Evolutionary conservation across 92 coral and sea anemone species (phyloP).

Genomic region (Ricordea florida): DNA sequence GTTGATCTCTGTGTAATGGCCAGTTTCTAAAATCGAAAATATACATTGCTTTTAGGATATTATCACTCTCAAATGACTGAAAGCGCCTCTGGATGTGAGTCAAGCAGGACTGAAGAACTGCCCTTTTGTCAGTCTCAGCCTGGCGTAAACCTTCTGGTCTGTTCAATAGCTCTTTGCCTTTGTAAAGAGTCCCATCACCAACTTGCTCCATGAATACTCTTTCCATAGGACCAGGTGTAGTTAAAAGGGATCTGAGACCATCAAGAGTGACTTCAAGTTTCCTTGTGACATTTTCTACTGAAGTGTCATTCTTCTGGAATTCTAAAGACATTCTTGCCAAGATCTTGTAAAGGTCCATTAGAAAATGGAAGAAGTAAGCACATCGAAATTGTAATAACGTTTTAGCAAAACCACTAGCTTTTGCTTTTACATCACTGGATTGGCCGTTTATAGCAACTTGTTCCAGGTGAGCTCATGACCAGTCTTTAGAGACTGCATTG

Average conservation of each 20-base stretch:
- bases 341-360: constrained; percentile 43
- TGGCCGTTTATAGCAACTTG: constrained; percentile 35
- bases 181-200: constrained; percentile 19
- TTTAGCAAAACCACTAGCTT: constrained; percentile 30
- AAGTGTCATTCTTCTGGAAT: constrained; percentile 37
- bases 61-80: constrained; percentile 10
- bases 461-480: constrained; percentile 33
- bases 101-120: constrained; percentile 20
- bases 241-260: constrained; percentile 14
- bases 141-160: constrained; percentile 17
- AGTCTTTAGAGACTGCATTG: constrained; percentile 22
- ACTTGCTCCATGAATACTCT: constrained; percentile 3
- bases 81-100: constrained; percentile 31
- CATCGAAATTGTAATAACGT: constrained; percentile 11
- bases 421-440: constrained; percentile 27
- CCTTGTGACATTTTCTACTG: constrained; percentile 36
- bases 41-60: constrained; percentile 14
- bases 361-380: constrained; percentile 34
- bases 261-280: constrained; percentile 30
- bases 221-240: constrained; percentile 39
- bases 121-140: constrained; percentile 17
- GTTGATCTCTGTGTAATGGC: constrained; percentile 34
- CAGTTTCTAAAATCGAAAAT: constrained; percentile 21
- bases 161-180: constrained; percentile 11
- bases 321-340: constrained; percentile 28